Conservation (phyloP, 2,888 invertebrate genomes). For the Mythimna pallens region DNA sequence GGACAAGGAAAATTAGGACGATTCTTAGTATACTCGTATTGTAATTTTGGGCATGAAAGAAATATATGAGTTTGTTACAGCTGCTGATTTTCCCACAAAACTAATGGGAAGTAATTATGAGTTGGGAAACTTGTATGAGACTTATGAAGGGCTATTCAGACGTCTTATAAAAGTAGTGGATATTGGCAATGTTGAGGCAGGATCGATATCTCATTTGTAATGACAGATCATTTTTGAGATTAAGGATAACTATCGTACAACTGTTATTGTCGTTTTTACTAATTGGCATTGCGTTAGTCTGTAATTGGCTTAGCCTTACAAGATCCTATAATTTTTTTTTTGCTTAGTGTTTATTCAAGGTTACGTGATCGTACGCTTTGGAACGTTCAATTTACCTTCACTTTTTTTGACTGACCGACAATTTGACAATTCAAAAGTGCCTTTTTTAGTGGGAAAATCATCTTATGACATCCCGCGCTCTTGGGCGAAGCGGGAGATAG, state of each 20-base stretch:
- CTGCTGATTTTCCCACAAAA: slow-evolving; percentile 1
- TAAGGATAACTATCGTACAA: neutral
- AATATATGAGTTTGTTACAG: neutral
- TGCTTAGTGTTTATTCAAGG: too few species aligned
- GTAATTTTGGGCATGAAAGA: neutral
- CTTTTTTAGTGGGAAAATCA: too few species aligned
- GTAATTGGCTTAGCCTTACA: neutral
- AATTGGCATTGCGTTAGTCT: neutral
- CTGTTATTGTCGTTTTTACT: neutral
- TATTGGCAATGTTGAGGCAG: neutral
- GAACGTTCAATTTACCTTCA: too few species aligned
- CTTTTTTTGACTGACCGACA: too few species aligned
- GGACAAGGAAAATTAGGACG: neutral
- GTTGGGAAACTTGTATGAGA: neutral
- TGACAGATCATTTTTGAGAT: neutral
- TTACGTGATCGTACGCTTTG: too few species aligned
- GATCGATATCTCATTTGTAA: slow-evolving; percentile 2
- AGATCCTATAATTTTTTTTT: too few species aligned
- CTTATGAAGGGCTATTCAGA: neutral
- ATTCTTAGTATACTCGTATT: neutral
- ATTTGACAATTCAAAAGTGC: too few species aligned
- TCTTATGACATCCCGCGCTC: too few species aligned
- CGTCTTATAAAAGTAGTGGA: neutral
- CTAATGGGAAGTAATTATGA: slow-evolving; percentile 4
- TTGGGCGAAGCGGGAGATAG: too few species aligned